A percentile compares a stretch with the other conserved stretches of the same genome.
Evolutionary conservation across 2,888 invertebrate genomes (phyloP).

Genomic region (Blastobasis adustella): DNA sequence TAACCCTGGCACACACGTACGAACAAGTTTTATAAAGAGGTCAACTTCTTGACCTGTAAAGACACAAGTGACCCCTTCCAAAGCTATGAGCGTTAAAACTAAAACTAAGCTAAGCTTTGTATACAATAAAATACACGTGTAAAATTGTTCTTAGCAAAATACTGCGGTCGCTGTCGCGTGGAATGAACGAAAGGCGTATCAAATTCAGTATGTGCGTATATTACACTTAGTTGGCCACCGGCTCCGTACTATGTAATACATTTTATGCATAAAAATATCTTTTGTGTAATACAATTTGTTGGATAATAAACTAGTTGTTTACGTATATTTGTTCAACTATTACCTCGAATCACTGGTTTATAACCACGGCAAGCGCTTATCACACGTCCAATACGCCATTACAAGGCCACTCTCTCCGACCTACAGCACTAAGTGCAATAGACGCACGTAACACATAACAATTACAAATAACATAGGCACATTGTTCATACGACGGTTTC

Average conservation of each 20-base stretch:
- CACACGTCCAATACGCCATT: background rate
- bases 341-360: too few relatives aligned
- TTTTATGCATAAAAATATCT: too few relatives aligned
- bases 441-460: too few relatives aligned
- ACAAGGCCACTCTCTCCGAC: background rate
- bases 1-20: too few relatives aligned
- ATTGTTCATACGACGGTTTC: constrained; percentile 63
- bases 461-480: constrained; percentile 27
- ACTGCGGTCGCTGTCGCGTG: constrained; percentile 37
- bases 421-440: background rate
- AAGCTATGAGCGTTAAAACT: constrained; percentile 22
- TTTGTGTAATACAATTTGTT: too few relatives aligned
- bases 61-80: background rate
- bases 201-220: constrained; percentile 34
- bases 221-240: constrained; percentile 16
- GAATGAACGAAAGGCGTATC: constrained; percentile 61
- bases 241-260: too few relatives aligned
- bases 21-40: too few relatives aligned
- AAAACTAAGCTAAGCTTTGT: constrained; percentile 46
- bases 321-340: too few relatives aligned
- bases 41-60: too few relatives aligned
- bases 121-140: constrained; percentile 40
- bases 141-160: constrained; percentile 62
- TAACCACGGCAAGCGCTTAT: too few relatives aligned
- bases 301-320: too few relatives aligned